Evolutionary conservation across 2,113 vertebrate species (phyloP), one percentile per base, ranked within the genome.

Genomic region (Mastomys coucha): DNA sequence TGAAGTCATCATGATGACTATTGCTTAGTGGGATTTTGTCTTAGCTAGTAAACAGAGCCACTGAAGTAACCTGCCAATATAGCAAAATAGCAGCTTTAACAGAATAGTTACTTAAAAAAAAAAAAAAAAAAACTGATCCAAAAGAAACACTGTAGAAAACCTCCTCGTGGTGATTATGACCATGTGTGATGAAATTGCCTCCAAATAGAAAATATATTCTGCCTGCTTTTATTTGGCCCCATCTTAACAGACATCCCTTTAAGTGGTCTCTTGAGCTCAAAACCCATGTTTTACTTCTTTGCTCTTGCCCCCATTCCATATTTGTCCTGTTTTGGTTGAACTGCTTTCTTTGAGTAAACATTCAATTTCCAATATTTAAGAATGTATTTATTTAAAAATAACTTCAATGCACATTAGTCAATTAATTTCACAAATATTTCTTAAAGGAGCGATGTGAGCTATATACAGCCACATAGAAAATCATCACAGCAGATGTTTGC

Each of bases 151-250:
- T 63, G 26, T 13, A 78, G 20, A 63, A 84, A 84, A 69, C 24
- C 11, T 93, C 53, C 2, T 20, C 39, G 20, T 17, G 13, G 5
- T 19, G 53, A 26, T 45, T 69, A 12, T 2, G 28, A 3, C 51
- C 4, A 36, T 4, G 11, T 49, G 7, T 2, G 7, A 16, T 49
- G 11, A 19, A 31, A 58, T 65, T 36, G 67, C 9, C 88, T 20
- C 51, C 72, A 19, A 84, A 67, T 24, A 6, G 5, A 1, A 70
- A 63, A 69, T 39, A 0, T 20, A 3, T 56, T 81, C 80, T 39
- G 10, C 3, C 42, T 53, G 4, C 1, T n/a, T 20, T 17, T 51
- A 1, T 69, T 9, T 1, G 33, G 12, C 8, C 9, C 16, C 3
- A 11, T 14, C 9, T 33, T 7, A 14, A 75, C 45, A 63, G 36